These are phyloP conservation scores for Cylloceria caligata DNA, from an alignment of 2,888 invertebrate genomes.

Conservation along the genomic window DNA sequence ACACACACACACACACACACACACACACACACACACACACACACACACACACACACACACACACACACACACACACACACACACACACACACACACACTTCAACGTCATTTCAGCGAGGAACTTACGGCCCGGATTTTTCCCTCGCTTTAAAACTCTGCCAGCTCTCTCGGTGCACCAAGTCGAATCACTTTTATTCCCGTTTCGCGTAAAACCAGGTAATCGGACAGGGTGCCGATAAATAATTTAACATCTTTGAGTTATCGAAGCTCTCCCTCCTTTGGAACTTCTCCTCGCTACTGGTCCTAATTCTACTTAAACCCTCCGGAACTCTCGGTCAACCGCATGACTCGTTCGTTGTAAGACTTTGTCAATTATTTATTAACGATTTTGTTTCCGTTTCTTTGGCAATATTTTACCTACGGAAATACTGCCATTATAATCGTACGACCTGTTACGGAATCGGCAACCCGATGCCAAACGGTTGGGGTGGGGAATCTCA, in stretches of 20 bases:
- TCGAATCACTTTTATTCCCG: slow-evolving; percentile 49
- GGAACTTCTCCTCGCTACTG: slow-evolving; percentile 4
- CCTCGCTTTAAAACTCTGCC: neutral
- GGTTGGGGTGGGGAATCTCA: slow-evolving; percentile 11
- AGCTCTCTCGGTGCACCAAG: neutral
- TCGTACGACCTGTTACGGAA: too few species aligned
- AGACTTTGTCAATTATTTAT: slow-evolving; percentile 25
- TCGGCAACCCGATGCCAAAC: slow-evolving; percentile 12
- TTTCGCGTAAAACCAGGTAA: slow-evolving; percentile 32
- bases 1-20: too few species aligned
- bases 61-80: too few species aligned
- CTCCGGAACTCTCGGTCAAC: neutral
- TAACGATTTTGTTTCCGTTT: neutral
- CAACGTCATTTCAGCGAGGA: slow-evolving; percentile 41
- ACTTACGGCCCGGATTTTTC: slow-evolving; percentile 47
- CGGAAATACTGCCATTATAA: too few species aligned
- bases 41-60: too few species aligned
- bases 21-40: too few species aligned
- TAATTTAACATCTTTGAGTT: slow-evolving; percentile 45
- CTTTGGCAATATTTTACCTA: neutral
- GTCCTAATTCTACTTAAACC: slow-evolving; percentile 1
- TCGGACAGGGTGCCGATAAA: slow-evolving; percentile 43
- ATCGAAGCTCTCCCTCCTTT: slow-evolving; percentile 13
- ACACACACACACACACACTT: slow-evolving; percentile 40
- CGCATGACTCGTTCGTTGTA: neutral